A percentile compares a stretch with the other conserved stretches of the same genome.
phyloP scores from a whole-genome alignment of 1,140 invertebrate species.

The Drosophila busckii region DNA sequence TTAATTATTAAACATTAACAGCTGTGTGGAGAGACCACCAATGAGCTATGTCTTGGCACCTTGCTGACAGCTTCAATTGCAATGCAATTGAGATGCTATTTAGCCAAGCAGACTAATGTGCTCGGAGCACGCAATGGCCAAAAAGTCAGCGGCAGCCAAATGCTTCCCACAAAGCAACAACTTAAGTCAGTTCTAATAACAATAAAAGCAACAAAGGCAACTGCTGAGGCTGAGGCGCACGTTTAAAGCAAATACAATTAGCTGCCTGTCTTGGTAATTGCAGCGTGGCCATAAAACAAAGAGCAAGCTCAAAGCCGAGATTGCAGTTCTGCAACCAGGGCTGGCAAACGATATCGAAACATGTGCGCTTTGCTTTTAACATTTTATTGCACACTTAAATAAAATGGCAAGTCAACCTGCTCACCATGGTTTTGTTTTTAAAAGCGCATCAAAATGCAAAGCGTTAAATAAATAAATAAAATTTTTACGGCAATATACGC shows the following conservation, averaged over 20 bases:
- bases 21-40: constrained; percentile 34
- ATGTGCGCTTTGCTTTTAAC: too few relatives aligned
- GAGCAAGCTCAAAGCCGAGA: constrained; percentile 16
- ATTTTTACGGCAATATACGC: too few relatives aligned
- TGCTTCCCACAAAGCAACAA: constrained; percentile 48
- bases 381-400: too few relatives aligned
- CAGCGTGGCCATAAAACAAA: constrained; percentile 36
- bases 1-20: constrained; percentile 12
- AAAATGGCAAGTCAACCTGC: too few relatives aligned
- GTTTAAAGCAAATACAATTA: constrained; percentile 72
- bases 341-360: constrained; percentile 1
- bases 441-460: too few relatives aligned
- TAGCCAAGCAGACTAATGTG: constrained; percentile 37
- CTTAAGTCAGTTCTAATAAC: constrained; percentile 14
- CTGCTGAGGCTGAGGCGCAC: constrained; percentile 46
- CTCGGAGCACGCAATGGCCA: constrained; percentile 48
- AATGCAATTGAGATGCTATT: constrained; percentile 45
- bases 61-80: constrained; percentile 56
- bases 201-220: constrained; percentile 9
- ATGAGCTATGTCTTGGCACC: constrained; percentile 44
- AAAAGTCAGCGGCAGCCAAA: constrained; percentile 49
- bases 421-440: too few relatives aligned
- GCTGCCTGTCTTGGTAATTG: constrained; percentile 72
- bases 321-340: constrained; percentile 30
- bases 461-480: too few relatives aligned